Evolutionary conservation across 2,113 vertebrate genomes (phyloP).

Genomic region (Scolopax mira): DNA sequence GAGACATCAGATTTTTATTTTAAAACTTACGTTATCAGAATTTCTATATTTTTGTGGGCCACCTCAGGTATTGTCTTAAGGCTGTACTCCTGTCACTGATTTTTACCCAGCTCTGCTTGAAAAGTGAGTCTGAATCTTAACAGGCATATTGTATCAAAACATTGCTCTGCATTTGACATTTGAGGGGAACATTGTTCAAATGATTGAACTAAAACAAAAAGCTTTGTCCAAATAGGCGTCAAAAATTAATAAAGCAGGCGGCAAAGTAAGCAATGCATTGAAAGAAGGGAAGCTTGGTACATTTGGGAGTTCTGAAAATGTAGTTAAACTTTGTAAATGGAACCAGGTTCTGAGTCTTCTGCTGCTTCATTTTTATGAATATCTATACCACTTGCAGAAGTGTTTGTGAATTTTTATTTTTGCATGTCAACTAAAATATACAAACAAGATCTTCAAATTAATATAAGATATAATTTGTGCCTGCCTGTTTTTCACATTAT

Average conservation of each 20-base stretch:
- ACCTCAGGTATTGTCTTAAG: background rate
- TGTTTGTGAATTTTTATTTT: background rate
- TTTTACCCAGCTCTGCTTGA: background rate
- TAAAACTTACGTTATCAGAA: background rate
- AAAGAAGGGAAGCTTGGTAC: background rate
- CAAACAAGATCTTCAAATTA: background rate
- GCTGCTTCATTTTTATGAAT: background rate
- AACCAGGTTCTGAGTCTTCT: fast-evolving
- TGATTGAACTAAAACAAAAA: background rate
- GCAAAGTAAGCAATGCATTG: background rate
- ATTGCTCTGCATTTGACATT: background rate
- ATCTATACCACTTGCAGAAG: background rate
- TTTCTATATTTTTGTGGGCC: background rate
- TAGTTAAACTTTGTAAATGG: background rate
- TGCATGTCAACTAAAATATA: background rate
- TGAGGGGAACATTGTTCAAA: background rate
- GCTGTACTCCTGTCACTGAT: background rate
- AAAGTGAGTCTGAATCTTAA: background rate
- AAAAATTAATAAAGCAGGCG: background rate
- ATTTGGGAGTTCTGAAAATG: background rate
- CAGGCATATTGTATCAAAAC: fast-evolving
- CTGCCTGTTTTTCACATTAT: background rate
- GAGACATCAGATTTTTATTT: constrained; percentile 40
- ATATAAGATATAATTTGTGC: background rate
- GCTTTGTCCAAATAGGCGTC: background rate